Evolutionary conservation across 2,888 invertebrate species (phyloP).

Genomic region (Notodonta ziczac): DNA sequence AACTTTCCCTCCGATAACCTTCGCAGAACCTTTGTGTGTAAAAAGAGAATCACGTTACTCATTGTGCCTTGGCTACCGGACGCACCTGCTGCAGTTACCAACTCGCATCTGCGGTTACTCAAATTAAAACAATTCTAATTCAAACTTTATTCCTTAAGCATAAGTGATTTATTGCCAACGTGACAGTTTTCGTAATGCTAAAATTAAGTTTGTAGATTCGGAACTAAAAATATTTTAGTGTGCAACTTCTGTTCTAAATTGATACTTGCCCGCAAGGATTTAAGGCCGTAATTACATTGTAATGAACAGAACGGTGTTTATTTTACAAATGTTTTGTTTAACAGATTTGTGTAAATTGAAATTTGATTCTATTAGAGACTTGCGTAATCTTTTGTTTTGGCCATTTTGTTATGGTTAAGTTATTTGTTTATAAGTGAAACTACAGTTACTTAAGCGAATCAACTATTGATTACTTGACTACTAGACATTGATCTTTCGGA

Average conservation of each 20-base stretch:
- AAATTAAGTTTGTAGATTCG: slow-evolving; percentile 13
- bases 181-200: background rate
- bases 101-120: slow-evolving; percentile 5
- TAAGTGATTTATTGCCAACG: slow-evolving; percentile 9
- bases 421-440: background rate
- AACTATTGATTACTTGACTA: background rate
- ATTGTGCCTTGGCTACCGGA: slow-evolving; percentile 26
- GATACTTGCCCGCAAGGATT: fast-evolving
- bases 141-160: background rate
- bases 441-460: background rate
- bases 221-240: slow-evolving; percentile 5
- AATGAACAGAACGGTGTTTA: slow-evolving; percentile 6
- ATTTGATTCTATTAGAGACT: slow-evolving; percentile 31
- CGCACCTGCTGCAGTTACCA: slow-evolving; percentile 36
- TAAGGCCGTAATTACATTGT: slow-evolving; percentile 17
- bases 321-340: slow-evolving; percentile 20
- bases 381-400: slow-evolving; percentile 4
- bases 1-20: slow-evolving; percentile 17
- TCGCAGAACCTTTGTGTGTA: slow-evolving; percentile 20
- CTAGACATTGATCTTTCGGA: too few relatives aligned
- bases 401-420: background rate
- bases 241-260: slow-evolving; percentile 6
- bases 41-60: slow-evolving; percentile 32
- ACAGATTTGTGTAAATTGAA: slow-evolving; percentile 36
- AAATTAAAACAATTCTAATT: background rate